Evolutionary conservation across 2,797 vertebrate genomes (phyloP).

Genomic region (Cossypha polioptera): DNA sequence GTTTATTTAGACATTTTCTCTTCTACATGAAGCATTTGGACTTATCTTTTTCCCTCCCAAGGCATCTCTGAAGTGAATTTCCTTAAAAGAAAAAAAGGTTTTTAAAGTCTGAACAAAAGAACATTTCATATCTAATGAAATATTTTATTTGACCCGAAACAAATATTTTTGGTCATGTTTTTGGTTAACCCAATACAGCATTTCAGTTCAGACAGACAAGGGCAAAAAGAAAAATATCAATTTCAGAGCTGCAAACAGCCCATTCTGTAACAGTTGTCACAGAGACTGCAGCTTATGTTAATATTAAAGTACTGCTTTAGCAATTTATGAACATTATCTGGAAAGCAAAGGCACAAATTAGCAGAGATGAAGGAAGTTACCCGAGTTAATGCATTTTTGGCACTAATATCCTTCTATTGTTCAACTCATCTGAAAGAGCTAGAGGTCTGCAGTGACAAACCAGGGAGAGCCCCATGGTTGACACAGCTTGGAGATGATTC

Average conservation of each 20-base stretch:
- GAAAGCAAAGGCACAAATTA: conserved; percentile 17
- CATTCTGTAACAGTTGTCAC: background rate
- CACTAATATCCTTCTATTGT: background rate
- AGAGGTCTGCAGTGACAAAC: background rate
- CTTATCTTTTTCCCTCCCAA: background rate
- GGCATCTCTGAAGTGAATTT: background rate
- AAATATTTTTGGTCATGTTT: conserved; percentile 3
- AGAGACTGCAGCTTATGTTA: background rate
- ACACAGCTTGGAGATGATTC: background rate
- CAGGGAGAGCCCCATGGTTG: background rate
- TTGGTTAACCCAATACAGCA: background rate
- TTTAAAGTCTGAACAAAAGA: background rate
- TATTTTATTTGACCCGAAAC: conserved; percentile 22
- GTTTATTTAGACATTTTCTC: background rate
- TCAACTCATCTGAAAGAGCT: background rate
- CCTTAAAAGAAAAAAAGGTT: background rate
- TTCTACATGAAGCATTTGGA: background rate
- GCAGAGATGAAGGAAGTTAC: conserved; percentile 7
- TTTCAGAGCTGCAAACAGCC: background rate
- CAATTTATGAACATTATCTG: conserved; percentile 50
- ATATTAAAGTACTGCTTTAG: conserved; percentile 28
- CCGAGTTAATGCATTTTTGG: background rate
- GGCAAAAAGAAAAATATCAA: background rate
- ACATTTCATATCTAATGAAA: background rate
- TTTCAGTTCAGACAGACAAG: background rate